Percentiles rank a stretch among this genome's conserved stretches.
These are phyloP conservation scores for Hypothenemus hampei DNA, from an alignment of 1,140 invertebrate species.

Conservation along the genomic window DNA sequence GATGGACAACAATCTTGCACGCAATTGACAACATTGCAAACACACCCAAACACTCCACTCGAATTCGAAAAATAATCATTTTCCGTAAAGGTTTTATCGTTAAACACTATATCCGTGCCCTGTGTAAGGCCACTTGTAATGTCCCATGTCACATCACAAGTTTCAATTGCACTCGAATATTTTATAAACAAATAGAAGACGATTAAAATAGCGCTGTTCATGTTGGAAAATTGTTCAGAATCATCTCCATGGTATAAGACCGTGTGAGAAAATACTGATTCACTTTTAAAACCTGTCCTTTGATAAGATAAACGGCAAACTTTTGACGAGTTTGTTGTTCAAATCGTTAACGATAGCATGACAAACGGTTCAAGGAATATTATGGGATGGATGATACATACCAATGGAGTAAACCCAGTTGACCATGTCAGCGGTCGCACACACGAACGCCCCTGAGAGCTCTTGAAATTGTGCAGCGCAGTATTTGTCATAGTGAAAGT, in stretches of 20 bases:
- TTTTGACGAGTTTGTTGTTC: neutral
- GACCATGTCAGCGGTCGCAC: neutral
- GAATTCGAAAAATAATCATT: constrained; percentile 23
- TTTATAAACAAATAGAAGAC: neutral
- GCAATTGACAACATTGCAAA: constrained; percentile 27
- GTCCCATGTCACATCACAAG: constrained; percentile 18
- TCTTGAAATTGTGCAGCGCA: neutral
- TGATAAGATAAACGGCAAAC: neutral
- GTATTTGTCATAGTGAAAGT: neutral
- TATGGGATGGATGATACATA: neutral
- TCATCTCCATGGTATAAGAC: neutral
- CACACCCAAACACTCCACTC: constrained; percentile 21
- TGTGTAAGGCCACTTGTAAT: constrained; percentile 21
- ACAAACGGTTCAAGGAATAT: neutral
- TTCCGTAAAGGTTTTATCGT: constrained; percentile 17
- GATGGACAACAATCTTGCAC: constrained; percentile 27
- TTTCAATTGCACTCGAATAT: neutral
- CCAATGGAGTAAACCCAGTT: neutral
- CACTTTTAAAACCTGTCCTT: neutral
- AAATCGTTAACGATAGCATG: neutral
- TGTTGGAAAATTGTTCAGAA: neutral
- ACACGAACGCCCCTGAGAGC: neutral
- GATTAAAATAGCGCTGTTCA: neutral
- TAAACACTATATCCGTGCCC: constrained; percentile 16
- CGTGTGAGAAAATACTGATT: neutral